A percentile compares a stretch with the other conserved stretches of the same genome.
phyloP scores from a whole-genome alignment of 2,797 vertebrate species.

The Agapornis canus region DNA sequence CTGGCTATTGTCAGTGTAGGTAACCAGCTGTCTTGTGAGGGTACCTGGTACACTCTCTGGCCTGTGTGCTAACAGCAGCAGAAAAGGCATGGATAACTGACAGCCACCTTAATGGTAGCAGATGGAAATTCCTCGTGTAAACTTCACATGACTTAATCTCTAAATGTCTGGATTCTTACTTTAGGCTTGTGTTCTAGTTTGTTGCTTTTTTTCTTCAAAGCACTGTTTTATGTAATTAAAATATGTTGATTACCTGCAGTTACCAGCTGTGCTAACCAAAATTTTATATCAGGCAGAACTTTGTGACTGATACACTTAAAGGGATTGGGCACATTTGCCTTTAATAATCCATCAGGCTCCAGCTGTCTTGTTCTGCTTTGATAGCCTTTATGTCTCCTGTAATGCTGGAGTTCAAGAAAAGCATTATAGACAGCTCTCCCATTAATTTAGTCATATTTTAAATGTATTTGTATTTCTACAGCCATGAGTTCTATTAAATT shows the following conservation, averaged over 20 bases:
- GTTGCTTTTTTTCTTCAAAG: background rate
- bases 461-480: background rate
- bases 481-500: background rate
- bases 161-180: background rate
- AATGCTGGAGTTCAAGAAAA: background rate
- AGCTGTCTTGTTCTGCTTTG: background rate
- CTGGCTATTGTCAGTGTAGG: background rate
- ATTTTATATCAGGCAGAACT: background rate
- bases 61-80: background rate
- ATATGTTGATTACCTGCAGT: slow-evolving; percentile 16
- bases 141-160: background rate
- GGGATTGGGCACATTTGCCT: background rate
- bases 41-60: background rate
- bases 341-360: background rate
- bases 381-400: background rate
- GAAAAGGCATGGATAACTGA: background rate
- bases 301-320: background rate
- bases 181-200: background rate
- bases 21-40: background rate
- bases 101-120: background rate
- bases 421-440: background rate
- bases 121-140: background rate
- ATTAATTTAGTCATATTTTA: background rate
- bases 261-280: slow-evolving; percentile 34
- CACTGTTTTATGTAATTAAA: slow-evolving; percentile 58